Evolutionary conservation across 2,113 vertebrate genomes (phyloP).

Genomic region (Chunga burmeisteri): DNA sequence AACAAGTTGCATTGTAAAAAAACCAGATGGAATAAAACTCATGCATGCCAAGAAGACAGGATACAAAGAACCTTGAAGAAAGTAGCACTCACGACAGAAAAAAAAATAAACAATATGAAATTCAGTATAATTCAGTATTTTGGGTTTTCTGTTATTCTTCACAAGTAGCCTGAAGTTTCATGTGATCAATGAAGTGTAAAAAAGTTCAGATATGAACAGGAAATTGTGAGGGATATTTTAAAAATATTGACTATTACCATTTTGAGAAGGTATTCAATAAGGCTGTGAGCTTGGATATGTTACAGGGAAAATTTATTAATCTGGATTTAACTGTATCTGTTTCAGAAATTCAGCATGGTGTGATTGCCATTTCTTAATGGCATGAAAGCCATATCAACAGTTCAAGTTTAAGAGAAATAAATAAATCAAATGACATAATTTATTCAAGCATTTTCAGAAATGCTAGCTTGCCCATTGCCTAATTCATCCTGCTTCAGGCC

Average conservation of each 20-base stretch:
- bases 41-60: not conserved
- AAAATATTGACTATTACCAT: not conserved
- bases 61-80: not conserved
- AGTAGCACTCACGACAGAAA: not conserved
- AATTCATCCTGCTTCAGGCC: not conserved
- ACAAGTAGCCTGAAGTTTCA: not conserved
- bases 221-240: not conserved
- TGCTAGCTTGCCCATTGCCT: not conserved
- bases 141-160: not conserved
- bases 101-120: not conserved
- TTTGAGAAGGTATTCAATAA: not conserved
- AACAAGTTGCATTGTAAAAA: not conserved
- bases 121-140: not conserved
- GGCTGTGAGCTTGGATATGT: not conserved
- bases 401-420: not conserved
- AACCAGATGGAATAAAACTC: not conserved
- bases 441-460: not conserved
- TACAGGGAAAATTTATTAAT: not conserved
- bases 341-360: not conserved
- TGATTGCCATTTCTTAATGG: not conserved
- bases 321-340: not conserved
- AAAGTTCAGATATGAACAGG: not conserved
- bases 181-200: not conserved
- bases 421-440: not conserved
- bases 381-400: not conserved